These are phyloP conservation scores for Branchipolynoe longqiensis DNA, from an alignment of 2,888 invertebrate genomes.

Conservation along the genomic window DNA sequence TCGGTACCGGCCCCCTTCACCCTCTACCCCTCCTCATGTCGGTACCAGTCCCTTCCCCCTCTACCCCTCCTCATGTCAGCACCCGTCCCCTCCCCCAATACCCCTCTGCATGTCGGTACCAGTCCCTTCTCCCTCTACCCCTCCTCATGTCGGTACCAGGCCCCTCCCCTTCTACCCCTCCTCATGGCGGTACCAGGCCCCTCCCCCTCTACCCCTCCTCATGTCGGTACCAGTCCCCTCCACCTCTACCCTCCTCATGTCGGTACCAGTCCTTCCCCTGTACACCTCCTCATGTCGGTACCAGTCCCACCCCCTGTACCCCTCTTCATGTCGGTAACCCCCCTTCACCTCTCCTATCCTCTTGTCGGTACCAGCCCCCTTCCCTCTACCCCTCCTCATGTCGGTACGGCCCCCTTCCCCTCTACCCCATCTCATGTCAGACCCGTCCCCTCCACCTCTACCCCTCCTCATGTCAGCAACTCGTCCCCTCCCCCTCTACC, in stretches of 20 bases:
- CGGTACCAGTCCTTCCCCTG: background rate
- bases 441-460: background rate
- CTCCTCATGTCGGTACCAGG: constrained; percentile 7
- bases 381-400: background rate
- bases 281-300: background rate
- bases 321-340: background rate
- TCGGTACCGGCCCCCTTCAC: too few species aligned
- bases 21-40: too few species aligned
- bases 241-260: background rate
- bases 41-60: background rate
- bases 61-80: background rate
- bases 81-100: too few species aligned
- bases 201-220: background rate
- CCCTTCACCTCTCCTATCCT: background rate
- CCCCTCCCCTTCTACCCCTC: background rate
- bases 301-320: background rate
- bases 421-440: background rate
- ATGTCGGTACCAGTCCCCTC: background rate
- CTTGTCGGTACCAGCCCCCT: background rate
- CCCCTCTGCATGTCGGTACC: background rate
- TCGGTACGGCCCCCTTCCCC: background rate
- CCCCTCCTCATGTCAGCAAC: background rate
- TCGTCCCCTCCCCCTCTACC: constrained; percentile 18
- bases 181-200: background rate
- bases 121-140: background rate